Evolutionary conservation across 2,888 invertebrate genomes (phyloP), one percentile per base, ranked within the genome.

Genomic region (Enchytraeus crypticus): DNA sequence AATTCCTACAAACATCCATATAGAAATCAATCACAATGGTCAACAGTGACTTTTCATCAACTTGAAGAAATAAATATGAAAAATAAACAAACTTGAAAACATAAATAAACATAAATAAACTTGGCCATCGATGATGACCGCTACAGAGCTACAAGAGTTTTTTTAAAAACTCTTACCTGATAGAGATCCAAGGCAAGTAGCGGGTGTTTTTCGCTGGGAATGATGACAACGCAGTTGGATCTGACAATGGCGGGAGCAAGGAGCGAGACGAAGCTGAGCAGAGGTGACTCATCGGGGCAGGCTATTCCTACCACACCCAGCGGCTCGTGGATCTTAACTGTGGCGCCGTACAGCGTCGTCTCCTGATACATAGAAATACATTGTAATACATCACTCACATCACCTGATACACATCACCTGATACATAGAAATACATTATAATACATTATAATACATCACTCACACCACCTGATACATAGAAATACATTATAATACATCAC

Each of bases 241-340:
- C 79, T 63, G 60, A 77, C 71, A 53, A 81, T 73, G 18, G 81
- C 80, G 8, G 80, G 76, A 14, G 77, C 77, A 64, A 80, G 72
- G 49, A 80, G 71, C 2, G 80, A 78, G 18, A 81, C 72, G 70
- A 80, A 80, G 2, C 74, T 74, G 1, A 81, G 73, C 14, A 81
- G 70, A n/a, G 80, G 79, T 47, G 67, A 70, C 5, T 70, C 69
- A 63, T 79, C 77, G 21, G 80, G 79, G 66, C 80, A 80, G 30
- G 77, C 75, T 49, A 81, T 77, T 23, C 78, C 81, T 51, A 81
- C 75, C 51, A 81, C 77, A 21, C 81, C 81, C 11, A 81, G 69
- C 21, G 81, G 77, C 62, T 79, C 79, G 63, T 78, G 73, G n/a
- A 77, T 66, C 67, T 78, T 74, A 11, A 77, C 66, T 27, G 79